A percentile compares a stretch with the other conserved stretches of the same genome.
These are phyloP conservation scores for Drosophila ustulata DNA, from an alignment of 2,888 invertebrate species.

Conservation along the genomic window DNA sequence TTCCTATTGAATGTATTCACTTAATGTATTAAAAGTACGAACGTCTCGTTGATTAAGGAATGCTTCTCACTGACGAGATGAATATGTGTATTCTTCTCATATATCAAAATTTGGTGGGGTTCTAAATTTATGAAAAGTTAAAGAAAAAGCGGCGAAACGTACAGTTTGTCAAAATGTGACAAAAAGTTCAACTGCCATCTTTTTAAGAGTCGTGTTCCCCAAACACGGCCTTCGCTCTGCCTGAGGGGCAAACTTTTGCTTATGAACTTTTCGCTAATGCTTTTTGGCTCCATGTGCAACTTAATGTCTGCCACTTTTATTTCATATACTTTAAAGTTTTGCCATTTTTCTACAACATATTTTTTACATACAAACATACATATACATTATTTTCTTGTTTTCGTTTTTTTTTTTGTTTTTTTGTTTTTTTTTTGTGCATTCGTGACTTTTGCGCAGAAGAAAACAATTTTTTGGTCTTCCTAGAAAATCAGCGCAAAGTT, in stretches of 20 bases:
- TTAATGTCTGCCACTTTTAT: constrained; percentile 69
- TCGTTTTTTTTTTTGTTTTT: constrained; percentile 2
- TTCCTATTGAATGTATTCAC: constrained; percentile 71
- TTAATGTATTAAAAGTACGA: constrained; percentile 75
- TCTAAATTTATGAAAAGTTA: constrained; percentile 55
- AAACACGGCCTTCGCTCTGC: constrained; percentile 9
- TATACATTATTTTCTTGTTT: neutral
- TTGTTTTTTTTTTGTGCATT: constrained; percentile 7
- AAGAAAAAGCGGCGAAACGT: constrained; percentile 32
- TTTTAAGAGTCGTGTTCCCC: constrained; percentile 40
- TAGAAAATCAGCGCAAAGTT: constrained; percentile 76
- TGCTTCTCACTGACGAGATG: constrained; percentile 39
- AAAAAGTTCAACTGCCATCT: constrained; percentile 75
- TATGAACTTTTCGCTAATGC: constrained; percentile 72
- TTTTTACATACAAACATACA: constrained; percentile 9
- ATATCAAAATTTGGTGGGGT: constrained; percentile 53
- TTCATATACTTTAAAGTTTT: constrained; percentile 72
- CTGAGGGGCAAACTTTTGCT: constrained; percentile 59
- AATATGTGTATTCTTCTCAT: constrained; percentile 43
- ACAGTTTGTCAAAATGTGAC: constrained; percentile 54
- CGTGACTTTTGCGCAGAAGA: constrained; percentile 50
- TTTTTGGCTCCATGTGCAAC: constrained; percentile 60
- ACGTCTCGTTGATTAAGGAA: constrained; percentile 39
- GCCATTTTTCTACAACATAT: constrained; percentile 60
- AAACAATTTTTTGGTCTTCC: constrained; percentile 25